A percentile compares a stretch with the other conserved stretches of the same genome.
phyloP scores from a whole-genome alignment of 2,888 invertebrate genomes.

The Cephus rjabovi region DNA sequence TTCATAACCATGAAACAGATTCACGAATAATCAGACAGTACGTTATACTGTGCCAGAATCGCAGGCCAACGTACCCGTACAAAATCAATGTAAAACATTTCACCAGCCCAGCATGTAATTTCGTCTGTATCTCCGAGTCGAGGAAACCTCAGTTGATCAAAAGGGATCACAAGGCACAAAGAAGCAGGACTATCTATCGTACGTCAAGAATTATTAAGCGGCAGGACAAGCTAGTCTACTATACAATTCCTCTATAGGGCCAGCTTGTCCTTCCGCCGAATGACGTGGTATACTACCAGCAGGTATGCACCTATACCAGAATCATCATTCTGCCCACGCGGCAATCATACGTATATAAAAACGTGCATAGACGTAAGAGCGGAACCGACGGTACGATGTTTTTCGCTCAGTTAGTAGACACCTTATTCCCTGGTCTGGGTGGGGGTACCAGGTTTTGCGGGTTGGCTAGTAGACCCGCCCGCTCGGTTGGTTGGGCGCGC shows the following conservation, averaged over 20 bases:
- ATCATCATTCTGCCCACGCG: neutral
- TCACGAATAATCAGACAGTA: neutral
- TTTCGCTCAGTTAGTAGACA: constrained; percentile 39
- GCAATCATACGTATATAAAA: neutral
- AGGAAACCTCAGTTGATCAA: neutral
- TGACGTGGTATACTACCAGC: neutral
- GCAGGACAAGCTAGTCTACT: neutral
- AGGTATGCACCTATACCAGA: neutral
- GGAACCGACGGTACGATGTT: constrained; percentile 22
- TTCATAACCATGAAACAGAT: neutral
- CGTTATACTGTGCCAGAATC: neutral
- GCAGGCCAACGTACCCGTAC: neutral
- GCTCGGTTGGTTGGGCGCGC: constrained; percentile 26
- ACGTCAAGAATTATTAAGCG: neutral
- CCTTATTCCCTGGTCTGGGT: constrained; percentile 41
- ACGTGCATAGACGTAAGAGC: neutral
- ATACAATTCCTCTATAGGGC: neutral
- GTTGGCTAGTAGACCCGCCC: constrained; percentile 48
- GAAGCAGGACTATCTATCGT: neutral
- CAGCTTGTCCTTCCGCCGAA: no score
- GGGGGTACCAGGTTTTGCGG: constrained; percentile 46
- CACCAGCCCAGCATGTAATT: neutral
- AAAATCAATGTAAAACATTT: neutral
- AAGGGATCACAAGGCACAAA: neutral
- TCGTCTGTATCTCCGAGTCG: neutral